These are phyloP conservation scores for Hippocampus mohnikei DNA, from an alignment of 2,113 vertebrate genomes.

Conservation along the genomic window DNA sequence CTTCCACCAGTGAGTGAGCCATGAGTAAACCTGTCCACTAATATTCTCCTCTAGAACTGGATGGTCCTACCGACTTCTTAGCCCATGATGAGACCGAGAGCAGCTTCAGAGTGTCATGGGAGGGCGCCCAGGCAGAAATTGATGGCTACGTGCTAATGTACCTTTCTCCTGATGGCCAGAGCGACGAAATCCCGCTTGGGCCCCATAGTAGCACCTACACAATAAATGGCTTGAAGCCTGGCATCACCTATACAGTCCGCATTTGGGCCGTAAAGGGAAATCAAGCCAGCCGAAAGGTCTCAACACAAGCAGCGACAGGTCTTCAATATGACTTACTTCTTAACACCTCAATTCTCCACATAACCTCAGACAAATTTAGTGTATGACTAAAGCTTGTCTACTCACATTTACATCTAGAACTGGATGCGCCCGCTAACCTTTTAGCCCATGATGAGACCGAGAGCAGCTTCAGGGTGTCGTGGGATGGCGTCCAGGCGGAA, in stretches of 20 bases:
- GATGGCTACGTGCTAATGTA: conserved; percentile 79
- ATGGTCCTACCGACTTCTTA: conserved; percentile 48
- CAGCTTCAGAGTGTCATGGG: conserved; percentile 72
- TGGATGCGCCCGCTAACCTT: conserved; percentile 54
- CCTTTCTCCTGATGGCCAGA: conserved; percentile 67
- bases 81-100: conserved; percentile 71
- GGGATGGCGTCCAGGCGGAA: conserved; percentile 71
- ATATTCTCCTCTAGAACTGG: conserved; percentile 40
- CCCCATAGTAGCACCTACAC: conserved; percentile 62
- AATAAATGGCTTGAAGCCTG: conserved; percentile 75
- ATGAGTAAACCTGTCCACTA: conserved; percentile 16
- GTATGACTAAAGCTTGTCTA: conserved; percentile 10
- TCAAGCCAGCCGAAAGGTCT: conserved; percentile 71
- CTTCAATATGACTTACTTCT: background rate
- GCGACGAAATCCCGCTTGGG: conserved; percentile 65
- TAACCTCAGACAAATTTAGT: background rate
- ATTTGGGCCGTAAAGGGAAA: conserved; percentile 77
- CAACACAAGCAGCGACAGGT: conserved; percentile 38
- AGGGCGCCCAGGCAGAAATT: conserved; percentile 66
- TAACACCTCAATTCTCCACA: background rate
- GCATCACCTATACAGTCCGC: conserved; percentile 70
- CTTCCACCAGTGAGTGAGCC: background rate
- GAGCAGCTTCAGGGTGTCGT: conserved; percentile 67
- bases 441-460: conserved; percentile 68
- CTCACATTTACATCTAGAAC: conserved; percentile 35